Evolutionary conservation across 2,888 invertebrate species (phyloP).

Genomic region (Exocentrus adspersus): DNA sequence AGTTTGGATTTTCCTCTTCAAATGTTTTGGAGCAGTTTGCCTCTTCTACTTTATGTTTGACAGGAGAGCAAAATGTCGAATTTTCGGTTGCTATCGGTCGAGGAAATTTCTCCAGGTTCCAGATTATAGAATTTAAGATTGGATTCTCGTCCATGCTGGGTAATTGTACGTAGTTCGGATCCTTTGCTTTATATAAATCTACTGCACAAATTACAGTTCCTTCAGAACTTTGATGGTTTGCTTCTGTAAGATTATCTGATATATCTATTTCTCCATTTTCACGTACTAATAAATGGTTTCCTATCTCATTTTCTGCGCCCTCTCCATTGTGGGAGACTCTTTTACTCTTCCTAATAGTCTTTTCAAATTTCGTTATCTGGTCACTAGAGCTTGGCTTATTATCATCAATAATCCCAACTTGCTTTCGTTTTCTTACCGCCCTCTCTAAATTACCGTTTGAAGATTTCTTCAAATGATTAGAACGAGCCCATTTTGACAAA

Average conservation of each 20-base stretch:
- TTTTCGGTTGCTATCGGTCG: slow-evolving; percentile 16
- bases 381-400: neutral
- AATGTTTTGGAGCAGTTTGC: neutral
- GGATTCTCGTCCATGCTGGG: slow-evolving; percentile 41
- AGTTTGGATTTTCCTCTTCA: neutral
- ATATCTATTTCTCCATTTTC: neutral
- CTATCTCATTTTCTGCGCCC: slow-evolving; percentile 7
- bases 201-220: slow-evolving; percentile 20
- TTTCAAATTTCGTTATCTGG: slow-evolving; percentile 13
- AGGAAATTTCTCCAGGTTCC: slow-evolving; percentile 34
- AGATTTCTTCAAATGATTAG: slow-evolving; percentile 2
- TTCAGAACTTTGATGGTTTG: slow-evolving; percentile 11
- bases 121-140: slow-evolving; percentile 39
- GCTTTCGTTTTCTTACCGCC: slow-evolving; percentile 14
- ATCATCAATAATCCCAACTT: slow-evolving; percentile 29
- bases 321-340: slow-evolving; percentile 22
- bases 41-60: slow-evolving; percentile 9
- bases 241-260: neutral
- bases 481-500: slow-evolving; percentile 22
- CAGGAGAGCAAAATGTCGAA: neutral
- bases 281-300: neutral
- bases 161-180: slow-evolving; percentile 29
- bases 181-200: neutral
- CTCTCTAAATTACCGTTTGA: neutral
- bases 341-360: neutral